Percentiles rank a stretch among this genome's conserved stretches.
Evolutionary conservation across 2,797 vertebrate genomes (phyloP).

Genomic region (Scolopax rusticola): DNA sequence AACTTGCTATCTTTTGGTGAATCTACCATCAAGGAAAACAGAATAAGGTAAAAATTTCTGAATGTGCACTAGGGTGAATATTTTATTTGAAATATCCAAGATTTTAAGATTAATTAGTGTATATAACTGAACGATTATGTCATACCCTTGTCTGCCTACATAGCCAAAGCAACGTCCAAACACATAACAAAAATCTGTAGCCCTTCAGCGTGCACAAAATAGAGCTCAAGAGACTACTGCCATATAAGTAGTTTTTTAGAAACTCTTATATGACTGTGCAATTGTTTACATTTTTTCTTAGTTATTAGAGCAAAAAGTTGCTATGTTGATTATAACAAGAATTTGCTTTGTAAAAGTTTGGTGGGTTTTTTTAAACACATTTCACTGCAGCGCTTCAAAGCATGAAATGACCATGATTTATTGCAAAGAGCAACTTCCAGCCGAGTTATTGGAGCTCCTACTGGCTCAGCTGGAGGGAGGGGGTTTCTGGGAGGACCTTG

Average conservation of each 20-base stretch:
- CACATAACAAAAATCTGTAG: background rate
- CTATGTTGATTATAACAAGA: background rate
- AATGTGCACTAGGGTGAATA: background rate
- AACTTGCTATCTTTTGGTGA: background rate
- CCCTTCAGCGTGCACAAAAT: background rate
- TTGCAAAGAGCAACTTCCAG: conserved; percentile 16
- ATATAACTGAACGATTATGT: background rate
- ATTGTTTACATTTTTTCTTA: background rate
- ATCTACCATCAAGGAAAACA: background rate
- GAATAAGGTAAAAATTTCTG: background rate
- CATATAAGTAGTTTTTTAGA: background rate
- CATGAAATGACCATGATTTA: conserved; percentile 7
- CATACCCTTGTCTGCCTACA: background rate
- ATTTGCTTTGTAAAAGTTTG: background rate
- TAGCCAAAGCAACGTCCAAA: background rate
- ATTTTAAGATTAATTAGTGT: background rate
- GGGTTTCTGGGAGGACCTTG: background rate
- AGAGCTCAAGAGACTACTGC: background rate
- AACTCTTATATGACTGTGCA: background rate
- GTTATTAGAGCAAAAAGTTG: background rate
- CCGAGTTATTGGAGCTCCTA: conserved; percentile 27
- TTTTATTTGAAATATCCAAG: background rate
- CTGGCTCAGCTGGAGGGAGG: conserved; percentile 18
- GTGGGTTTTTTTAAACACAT: background rate
- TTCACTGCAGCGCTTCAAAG: background rate